Evolutionary conservation across 2,113 vertebrate species (phyloP).

Genomic region (Odontophorus gujanensis): DNA sequence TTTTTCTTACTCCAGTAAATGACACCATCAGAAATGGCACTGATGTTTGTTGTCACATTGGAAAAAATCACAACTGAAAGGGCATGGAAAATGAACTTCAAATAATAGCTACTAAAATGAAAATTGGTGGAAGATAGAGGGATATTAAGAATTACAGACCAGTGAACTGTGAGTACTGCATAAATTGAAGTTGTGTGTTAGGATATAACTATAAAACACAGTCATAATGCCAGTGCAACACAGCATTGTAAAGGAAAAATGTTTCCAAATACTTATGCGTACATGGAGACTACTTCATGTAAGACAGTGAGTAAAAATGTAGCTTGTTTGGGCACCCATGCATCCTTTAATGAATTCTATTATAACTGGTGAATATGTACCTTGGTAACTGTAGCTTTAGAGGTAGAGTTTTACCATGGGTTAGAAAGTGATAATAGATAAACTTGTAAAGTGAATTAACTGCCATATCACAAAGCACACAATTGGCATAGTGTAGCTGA

Average conservation of each 20-base stretch:
- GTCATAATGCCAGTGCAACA: slow-evolving; percentile 1
- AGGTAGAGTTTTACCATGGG: background rate
- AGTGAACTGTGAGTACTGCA: slow-evolving; percentile 37
- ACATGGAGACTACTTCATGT: background rate
- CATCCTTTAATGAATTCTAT: background rate
- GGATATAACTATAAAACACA: background rate
- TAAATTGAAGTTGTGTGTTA: slow-evolving; percentile 52
- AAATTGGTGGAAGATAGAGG: slow-evolving; percentile 20
- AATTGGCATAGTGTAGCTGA: background rate
- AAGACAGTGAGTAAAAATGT: background rate
- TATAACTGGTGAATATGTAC: background rate
- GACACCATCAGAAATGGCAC: background rate
- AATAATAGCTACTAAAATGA: background rate
- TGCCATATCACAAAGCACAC: background rate
- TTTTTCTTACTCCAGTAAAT: background rate
- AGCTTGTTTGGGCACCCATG: background rate
- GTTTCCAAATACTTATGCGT: background rate
- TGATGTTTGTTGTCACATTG: background rate
- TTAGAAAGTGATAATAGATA: background rate
- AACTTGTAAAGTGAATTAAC: background rate
- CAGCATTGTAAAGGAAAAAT: background rate
- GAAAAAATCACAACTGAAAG: background rate
- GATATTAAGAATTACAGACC: slow-evolving; percentile 54
- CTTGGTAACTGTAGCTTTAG: background rate
- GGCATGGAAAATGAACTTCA: slow-evolving; percentile 30